These are phyloP conservation scores for Tolmerus cingulatus DNA, from an alignment of 2,888 invertebrate species.

Conservation along the genomic window DNA sequence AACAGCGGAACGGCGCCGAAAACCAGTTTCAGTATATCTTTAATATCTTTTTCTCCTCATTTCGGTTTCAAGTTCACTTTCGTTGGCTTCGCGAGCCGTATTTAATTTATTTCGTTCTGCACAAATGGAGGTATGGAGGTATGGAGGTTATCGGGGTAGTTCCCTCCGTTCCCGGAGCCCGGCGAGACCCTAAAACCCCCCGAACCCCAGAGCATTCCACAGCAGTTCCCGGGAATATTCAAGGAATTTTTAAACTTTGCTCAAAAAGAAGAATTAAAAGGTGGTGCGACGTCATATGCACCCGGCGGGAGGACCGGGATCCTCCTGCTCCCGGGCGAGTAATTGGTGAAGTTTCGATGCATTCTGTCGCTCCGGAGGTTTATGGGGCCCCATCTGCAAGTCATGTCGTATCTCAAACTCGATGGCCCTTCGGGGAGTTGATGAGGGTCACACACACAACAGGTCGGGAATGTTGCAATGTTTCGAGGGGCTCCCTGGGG, in stretches of 20 bases:
- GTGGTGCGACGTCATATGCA: neutral
- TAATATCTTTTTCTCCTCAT: neutral
- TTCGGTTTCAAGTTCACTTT: slow-evolving; percentile 16
- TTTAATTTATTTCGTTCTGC: neutral
- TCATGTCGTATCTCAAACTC: neutral
- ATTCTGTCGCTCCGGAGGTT: neutral
- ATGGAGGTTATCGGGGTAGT: neutral
- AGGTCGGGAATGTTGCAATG: neutral
- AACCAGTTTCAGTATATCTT: slow-evolving; percentile 11
- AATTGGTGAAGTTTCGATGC: neutral
- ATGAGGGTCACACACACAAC: neutral
- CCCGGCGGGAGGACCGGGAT: neutral
- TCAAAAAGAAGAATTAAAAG: neutral
- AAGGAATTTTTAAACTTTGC: neutral
- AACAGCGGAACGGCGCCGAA: neutral
- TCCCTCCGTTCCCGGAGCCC: neutral
- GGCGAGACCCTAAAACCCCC: neutral
- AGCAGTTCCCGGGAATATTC: neutral
- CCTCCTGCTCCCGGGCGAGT: too few relatives aligned
- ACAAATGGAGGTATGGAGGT: neutral
- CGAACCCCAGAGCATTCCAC: neutral
- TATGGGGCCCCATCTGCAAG: neutral
- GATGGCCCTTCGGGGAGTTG: neutral
- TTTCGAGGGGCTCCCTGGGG: neutral
- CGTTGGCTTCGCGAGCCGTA: neutral